These are phyloP conservation scores for Drosophila siamana DNA, from an alignment of 2,888 invertebrate species.

Conservation along the genomic window DNA sequence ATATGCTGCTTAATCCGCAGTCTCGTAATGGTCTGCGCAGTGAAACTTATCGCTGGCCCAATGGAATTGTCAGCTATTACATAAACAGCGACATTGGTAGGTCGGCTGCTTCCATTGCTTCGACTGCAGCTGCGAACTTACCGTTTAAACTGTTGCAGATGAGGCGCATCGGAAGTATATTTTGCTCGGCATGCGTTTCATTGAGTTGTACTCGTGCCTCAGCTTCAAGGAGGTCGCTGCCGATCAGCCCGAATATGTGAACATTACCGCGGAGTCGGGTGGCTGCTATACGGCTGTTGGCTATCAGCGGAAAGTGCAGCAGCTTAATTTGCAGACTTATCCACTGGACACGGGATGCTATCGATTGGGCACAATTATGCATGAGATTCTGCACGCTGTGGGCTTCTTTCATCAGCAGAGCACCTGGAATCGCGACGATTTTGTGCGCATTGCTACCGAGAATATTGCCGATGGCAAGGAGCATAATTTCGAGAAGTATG, in stretches of 20 bases:
- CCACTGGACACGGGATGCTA: constrained; percentile 69
- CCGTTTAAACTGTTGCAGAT: constrained; percentile 69
- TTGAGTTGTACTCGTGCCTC: constrained; percentile 90
- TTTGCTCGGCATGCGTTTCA: constrained; percentile 89
- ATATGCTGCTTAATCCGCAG: constrained; percentile 88
- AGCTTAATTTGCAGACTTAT: constrained; percentile 57
- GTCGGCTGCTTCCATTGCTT: neutral
- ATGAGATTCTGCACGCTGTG: constrained; percentile 91
- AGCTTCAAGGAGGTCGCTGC: constrained; percentile 88
- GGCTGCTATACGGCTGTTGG: constrained; percentile 93
- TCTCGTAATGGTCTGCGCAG: constrained; percentile 87
- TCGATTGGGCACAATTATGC: constrained; percentile 87
- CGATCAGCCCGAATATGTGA: constrained; percentile 66
- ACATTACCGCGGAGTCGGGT: constrained; percentile 76
- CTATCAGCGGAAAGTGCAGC: constrained; percentile 84
- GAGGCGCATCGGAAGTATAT: constrained; percentile 88
- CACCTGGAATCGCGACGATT: constrained; percentile 89
- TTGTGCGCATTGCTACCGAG: constrained; percentile 86
- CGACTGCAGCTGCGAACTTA: neutral
- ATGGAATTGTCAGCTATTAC: constrained; percentile 88
- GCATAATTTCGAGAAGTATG: constrained; percentile 89
- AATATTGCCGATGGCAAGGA: constrained; percentile 87
- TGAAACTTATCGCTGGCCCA: constrained; percentile 87
- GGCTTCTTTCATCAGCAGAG: constrained; percentile 92
- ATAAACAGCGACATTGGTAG: constrained; percentile 67